Percentiles rank a stretch among this genome's conserved stretches.
These are phyloP conservation scores for Pocillopora grandis DNA, from an alignment of 92 coral and sea anemone species.

Conservation along the genomic window DNA sequence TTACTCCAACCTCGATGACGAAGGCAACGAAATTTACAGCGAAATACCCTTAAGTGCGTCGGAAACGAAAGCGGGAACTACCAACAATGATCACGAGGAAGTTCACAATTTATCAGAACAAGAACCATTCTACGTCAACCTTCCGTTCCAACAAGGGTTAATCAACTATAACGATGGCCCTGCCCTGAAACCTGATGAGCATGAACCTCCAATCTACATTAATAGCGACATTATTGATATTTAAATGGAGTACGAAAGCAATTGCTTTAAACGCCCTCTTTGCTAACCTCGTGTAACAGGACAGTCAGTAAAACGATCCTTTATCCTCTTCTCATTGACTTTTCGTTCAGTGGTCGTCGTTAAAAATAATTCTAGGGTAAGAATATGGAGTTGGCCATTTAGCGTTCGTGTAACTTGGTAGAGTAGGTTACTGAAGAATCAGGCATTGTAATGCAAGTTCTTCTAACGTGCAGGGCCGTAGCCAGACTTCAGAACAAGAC, in stretches of 20 bases:
- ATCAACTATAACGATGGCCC: neutral
- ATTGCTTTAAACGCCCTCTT: neutral
- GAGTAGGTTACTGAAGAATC: too few relatives aligned
- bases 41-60: neutral
- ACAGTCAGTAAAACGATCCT: neutral
- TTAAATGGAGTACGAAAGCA: neutral
- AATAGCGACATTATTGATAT: constrained; percentile 4
- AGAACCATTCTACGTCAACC: neutral
- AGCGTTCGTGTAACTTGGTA: too few relatives aligned
- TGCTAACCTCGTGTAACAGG: neutral
- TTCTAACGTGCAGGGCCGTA: too few relatives aligned
- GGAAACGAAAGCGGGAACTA: neutral
- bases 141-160: neutral
- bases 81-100: neutral
- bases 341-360: neutral
- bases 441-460: too few relatives aligned
- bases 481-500: too few relatives aligned
- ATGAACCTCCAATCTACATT: constrained; percentile 4
- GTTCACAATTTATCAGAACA: neutral
- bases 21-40: neutral
- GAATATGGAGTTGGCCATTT: too few relatives aligned
- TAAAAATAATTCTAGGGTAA: too few relatives aligned
- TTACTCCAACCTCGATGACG: constrained; percentile 6
- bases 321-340: neutral
- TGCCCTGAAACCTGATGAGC: neutral